Conservation (phyloP, 30 jellyfish, hydroid and myxozoan genomes). For the Chironex yamaguchii region DNA sequence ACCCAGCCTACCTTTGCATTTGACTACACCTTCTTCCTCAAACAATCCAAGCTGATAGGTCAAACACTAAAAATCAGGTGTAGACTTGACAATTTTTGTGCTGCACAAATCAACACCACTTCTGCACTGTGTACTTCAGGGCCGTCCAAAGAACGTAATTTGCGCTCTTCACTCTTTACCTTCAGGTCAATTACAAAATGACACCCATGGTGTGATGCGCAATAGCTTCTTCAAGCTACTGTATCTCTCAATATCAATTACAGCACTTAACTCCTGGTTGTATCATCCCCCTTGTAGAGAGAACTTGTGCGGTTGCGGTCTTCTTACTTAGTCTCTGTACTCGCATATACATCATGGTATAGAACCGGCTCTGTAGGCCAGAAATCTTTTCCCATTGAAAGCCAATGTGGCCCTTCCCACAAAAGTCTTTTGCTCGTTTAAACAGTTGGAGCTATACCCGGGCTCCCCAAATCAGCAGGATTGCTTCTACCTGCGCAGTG, state of each 20-base stretch:
- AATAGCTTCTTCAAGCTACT: not conserved
- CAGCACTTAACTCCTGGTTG: not conserved
- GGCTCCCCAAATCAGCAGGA: slow-evolving; percentile 48
- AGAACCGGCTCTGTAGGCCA: slow-evolving; percentile 19
- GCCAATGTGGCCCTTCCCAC: slow-evolving; percentile 68
- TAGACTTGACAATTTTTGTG: not conserved
- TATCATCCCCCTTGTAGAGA: not conserved
- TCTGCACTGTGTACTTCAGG: slow-evolving; percentile 1
- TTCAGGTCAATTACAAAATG: not conserved
- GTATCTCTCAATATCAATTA: slow-evolving; percentile 1
- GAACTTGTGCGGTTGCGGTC: not conserved
- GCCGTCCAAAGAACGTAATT: not conserved
- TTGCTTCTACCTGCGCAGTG: slow-evolving; percentile 46
- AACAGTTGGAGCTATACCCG: slow-evolving; percentile 11
- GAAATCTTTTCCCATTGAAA: slow-evolving; percentile 4
- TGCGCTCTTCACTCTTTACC: not conserved
- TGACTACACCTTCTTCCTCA: not conserved
- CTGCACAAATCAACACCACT: not conserved
- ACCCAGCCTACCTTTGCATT: slow-evolving; percentile 28
- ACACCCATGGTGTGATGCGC: slow-evolving; percentile 19
- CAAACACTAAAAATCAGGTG: not conserved
- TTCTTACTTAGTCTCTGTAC: slow-evolving; percentile 13
- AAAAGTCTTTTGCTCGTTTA: slow-evolving; percentile 8
- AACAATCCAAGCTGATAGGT: not conserved
- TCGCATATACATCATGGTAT: not conserved